A percentile compares a stretch with the other conserved stretches of the same genome.
Evolutionary conservation across 2,888 invertebrate species (phyloP).

Genomic region (Thereva unica): DNA sequence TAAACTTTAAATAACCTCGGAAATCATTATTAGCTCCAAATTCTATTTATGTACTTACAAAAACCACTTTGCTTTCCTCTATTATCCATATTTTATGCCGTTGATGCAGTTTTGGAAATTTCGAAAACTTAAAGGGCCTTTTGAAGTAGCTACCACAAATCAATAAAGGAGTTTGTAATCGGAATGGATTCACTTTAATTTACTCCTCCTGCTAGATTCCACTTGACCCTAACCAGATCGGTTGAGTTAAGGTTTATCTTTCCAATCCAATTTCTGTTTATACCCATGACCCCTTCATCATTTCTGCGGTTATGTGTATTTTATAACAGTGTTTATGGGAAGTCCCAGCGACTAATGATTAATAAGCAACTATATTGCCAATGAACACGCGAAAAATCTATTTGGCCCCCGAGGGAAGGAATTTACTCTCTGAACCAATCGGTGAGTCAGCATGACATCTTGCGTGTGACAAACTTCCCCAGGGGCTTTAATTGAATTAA

Average conservation of each 20-base stretch:
- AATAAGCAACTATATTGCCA: conserved; percentile 27
- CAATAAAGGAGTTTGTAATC: too few species aligned
- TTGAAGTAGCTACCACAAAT: too few species aligned
- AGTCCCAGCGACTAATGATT: conserved; percentile 29
- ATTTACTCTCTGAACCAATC: conserved; percentile 21
- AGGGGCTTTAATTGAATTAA: conserved; percentile 26
- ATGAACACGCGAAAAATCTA: conserved; percentile 34
- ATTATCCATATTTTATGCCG: too few species aligned
- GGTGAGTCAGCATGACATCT: conserved; percentile 24
- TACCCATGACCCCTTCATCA: conserved; percentile 24
- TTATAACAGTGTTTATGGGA: conserved; percentile 30
- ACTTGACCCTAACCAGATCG: conserved; percentile 11
- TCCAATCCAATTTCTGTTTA: conserved; percentile 20
- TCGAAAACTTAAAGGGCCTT: too few species aligned
- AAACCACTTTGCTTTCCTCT: too few species aligned
- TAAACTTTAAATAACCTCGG: too few species aligned
- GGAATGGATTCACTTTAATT: too few species aligned
- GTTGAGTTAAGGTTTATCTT: conserved; percentile 7
- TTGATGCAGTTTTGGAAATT: too few species aligned
- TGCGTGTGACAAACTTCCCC: conserved; percentile 28
- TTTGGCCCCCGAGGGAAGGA: conserved; percentile 25
- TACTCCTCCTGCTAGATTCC: not conserved
- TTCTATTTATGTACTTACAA: too few species aligned
- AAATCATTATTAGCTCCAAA: too few species aligned
- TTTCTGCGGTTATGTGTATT: conserved; percentile 10